A percentile compares a stretch with the other conserved stretches of the same genome.
Conservation (phyloP, 2,113 vertebrate species). For the Leptodactylus fuscus region DNA sequence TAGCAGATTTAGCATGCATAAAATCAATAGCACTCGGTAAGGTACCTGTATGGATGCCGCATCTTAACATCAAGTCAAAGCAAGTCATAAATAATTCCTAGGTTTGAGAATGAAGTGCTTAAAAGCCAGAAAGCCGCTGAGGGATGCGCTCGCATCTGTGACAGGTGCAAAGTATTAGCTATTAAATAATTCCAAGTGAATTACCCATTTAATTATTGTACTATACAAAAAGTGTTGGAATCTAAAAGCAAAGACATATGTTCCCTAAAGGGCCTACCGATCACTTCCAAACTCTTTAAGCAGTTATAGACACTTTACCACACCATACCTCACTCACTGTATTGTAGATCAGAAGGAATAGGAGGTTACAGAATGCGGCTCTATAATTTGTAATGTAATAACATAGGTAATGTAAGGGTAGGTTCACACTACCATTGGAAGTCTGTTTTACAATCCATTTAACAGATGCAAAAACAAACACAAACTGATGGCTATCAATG, state of each 20-base stretch:
- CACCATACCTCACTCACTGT: neutral
- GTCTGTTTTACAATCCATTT: no score
- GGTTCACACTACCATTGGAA: no score
- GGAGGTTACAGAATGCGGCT: neutral
- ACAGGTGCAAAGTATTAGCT: constrained; percentile 37
- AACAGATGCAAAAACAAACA: no score
- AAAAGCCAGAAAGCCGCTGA: constrained; percentile 10
- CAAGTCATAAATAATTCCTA: constrained; percentile 43
- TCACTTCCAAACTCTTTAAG: neutral
- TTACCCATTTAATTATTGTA: constrained; percentile 31
- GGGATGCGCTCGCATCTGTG: constrained; percentile 26
- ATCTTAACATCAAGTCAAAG: constrained; percentile 2
- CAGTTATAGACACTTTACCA: neutral
- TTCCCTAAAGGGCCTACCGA: neutral
- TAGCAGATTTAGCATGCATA: neutral
- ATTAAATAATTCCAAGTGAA: constrained; percentile 44
- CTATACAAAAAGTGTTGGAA: constrained; percentile 10
- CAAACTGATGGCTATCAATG: no score
- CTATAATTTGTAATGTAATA: neutral
- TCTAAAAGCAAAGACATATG: neutral
- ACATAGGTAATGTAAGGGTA: no score
- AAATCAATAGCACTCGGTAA: neutral
- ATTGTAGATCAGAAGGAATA: neutral
- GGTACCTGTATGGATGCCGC: neutral
- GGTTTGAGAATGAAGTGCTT: constrained; percentile 14